Evolutionary conservation across 2,797 vertebrate species (phyloP).

Genomic region (Sus cebifrons): DNA sequence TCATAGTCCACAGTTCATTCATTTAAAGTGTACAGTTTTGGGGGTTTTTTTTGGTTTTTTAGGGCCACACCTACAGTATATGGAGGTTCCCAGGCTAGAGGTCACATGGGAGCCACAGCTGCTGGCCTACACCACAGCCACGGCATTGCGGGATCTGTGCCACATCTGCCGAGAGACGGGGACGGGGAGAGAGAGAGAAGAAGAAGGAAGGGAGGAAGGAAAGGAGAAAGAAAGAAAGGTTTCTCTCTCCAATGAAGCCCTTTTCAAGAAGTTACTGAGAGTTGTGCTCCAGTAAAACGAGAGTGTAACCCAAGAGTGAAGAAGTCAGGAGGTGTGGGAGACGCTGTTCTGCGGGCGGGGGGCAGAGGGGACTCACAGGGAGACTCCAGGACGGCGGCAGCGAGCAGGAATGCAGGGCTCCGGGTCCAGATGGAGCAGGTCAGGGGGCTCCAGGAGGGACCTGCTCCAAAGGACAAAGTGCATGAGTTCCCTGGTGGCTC

Average conservation of each 20-base stretch:
- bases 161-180: too few species aligned
- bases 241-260: not conserved
- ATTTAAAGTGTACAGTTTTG: too few species aligned
- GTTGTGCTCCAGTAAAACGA: not conserved
- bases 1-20: too few species aligned
- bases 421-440: not conserved
- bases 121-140: too few species aligned
- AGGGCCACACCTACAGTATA: too few species aligned
- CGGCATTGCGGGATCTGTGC: too few species aligned
- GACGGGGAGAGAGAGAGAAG: too few species aligned
- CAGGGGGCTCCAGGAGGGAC: not conserved
- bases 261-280: not conserved
- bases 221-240: not conserved
- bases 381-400: fast-evolving
- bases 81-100: too few species aligned
- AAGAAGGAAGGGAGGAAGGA: too few species aligned
- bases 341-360: not conserved
- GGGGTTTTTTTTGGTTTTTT: too few species aligned
- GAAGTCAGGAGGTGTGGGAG: not conserved
- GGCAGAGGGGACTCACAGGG: not conserved
- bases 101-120: too few species aligned
- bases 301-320: not conserved
- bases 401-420: not conserved
- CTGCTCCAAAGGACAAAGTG: not conserved
- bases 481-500: too few species aligned